These are phyloP conservation scores for Denticeps clupeoides DNA, from an alignment of 2,797 vertebrate genomes.

Conservation along the genomic window DNA sequence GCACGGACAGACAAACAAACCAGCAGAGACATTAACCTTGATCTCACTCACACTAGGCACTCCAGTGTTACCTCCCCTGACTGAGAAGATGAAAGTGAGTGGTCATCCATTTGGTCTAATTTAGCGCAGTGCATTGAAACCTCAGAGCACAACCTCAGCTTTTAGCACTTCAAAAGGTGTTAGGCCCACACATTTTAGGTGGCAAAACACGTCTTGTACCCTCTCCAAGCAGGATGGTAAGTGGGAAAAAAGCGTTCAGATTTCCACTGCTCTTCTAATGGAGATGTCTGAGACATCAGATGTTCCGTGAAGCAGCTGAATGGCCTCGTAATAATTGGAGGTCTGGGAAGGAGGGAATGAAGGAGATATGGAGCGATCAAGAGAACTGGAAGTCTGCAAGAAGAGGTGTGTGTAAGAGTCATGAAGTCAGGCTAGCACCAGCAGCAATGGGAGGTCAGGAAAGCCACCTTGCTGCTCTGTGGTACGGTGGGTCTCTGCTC, in stretches of 20 bases:
- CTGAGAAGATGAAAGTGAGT: constrained; percentile 8
- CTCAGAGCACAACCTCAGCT: constrained; percentile 35
- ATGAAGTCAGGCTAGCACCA: constrained; percentile 2
- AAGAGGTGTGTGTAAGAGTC: background rate
- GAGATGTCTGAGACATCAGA: too few relatives aligned
- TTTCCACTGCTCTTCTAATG: too few relatives aligned
- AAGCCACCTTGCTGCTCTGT: constrained; percentile 10
- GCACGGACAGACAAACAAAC: background rate
- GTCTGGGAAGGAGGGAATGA: too few relatives aligned
- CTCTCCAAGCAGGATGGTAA: too few relatives aligned
- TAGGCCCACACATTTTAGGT: constrained; percentile 35
- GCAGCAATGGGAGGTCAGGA: constrained; percentile 21
- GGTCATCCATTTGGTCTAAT: constrained; percentile 27
- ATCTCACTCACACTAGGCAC: background rate
- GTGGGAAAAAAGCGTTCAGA: too few relatives aligned
- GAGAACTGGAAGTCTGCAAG: constrained; percentile 6
- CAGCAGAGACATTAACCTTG: background rate
- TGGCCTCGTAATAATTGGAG: too few relatives aligned
- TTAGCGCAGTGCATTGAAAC: constrained; percentile 16
- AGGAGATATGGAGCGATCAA: too few relatives aligned
- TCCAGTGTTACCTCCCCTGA: too few relatives aligned
- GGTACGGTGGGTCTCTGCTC: constrained; percentile 5
- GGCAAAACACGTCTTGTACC: constrained; percentile 32
- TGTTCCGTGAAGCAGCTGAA: too few relatives aligned
- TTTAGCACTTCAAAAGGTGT: constrained; percentile 46